Evolutionary conservation across 2,797 vertebrate species (phyloP).

Genomic region (Melanogrammus aeglefinus): DNA sequence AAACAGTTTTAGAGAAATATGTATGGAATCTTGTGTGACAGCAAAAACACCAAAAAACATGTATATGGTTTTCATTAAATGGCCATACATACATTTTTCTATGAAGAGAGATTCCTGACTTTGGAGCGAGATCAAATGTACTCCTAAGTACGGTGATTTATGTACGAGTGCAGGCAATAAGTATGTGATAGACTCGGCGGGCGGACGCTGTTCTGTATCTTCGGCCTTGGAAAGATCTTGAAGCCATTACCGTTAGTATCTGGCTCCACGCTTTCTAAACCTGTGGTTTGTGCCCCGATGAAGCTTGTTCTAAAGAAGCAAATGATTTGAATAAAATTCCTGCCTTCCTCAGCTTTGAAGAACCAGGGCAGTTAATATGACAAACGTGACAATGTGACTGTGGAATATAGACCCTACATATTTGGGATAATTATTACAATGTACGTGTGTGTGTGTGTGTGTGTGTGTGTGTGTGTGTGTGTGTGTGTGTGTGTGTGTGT

Average conservation of each 20-base stretch:
- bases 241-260: background rate
- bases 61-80: background rate
- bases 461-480: background rate
- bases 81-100: background rate
- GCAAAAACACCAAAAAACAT: background rate
- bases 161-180: slow-evolving; percentile 2
- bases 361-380: background rate
- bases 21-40: background rate
- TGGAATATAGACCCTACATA: background rate
- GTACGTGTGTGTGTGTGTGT: background rate
- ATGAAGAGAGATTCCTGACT: background rate
- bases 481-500: background rate
- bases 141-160: slow-evolving; percentile 1
- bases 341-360: slow-evolving; percentile 3
- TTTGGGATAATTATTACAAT: background rate
- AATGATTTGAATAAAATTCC: background rate
- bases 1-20: background rate
- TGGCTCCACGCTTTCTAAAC: background rate
- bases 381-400: background rate
- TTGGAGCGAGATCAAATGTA: background rate
- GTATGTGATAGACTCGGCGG: background rate
- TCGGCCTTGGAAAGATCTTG: background rate
- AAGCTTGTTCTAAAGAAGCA: background rate
- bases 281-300: background rate
- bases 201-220: background rate